Conservation (phyloP, 2,113 vertebrate genomes). For the Myocastor coypus region DNA sequence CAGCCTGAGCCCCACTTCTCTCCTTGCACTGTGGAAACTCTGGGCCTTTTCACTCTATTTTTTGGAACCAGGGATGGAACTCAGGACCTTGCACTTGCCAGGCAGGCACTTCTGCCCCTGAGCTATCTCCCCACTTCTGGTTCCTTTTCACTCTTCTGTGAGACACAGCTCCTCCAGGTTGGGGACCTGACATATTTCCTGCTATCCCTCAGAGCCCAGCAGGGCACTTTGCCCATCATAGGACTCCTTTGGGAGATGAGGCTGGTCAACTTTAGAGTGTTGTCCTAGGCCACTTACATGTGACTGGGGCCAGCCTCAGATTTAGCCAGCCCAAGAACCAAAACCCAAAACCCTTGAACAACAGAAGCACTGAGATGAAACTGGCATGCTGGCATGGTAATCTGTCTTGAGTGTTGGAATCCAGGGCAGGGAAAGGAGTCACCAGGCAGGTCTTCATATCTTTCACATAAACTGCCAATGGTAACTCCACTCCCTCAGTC, state of each 20-base stretch:
- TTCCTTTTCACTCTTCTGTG: neutral
- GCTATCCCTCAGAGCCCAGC: neutral
- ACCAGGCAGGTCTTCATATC: neutral
- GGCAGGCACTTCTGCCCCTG: no score
- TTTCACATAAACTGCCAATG: neutral
- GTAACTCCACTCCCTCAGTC: neutral
- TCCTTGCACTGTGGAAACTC: neutral
- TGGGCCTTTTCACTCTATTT: no score
- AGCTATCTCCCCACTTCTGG: no score
- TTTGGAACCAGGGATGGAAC: no score
- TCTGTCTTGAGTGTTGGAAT: neutral
- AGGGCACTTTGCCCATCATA: neutral
- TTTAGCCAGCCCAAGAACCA: neutral
- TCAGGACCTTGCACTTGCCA: no score
- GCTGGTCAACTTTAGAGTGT: accelerated
- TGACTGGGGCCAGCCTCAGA: neutral
- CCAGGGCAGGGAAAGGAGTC: neutral
- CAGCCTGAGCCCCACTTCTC: neutral
- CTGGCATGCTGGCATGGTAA: neutral
- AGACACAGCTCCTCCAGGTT: neutral
- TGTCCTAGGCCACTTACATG: neutral
- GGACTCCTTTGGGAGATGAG: no score
- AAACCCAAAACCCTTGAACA: neutral
- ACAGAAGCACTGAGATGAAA: neutral
- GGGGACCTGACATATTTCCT: neutral